Conservation (phyloP, 2,797 vertebrate species). For the Silurus aristotelis region DNA sequence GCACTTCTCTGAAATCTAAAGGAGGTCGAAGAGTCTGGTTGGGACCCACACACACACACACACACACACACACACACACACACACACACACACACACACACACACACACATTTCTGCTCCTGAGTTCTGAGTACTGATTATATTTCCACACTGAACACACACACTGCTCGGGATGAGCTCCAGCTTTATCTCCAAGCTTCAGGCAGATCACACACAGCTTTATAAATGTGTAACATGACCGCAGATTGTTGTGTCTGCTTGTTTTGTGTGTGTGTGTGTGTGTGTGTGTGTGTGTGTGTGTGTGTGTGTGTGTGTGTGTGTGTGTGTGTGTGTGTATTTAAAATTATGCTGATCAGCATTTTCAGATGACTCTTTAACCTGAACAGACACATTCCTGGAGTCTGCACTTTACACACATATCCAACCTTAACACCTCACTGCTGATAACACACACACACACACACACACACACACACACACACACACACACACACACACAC, state of each 20-base stretch:
- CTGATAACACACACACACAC: neutral
- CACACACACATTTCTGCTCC: constrained; percentile 24
- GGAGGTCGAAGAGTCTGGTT: neutral
- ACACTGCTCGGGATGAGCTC: constrained; percentile 61
- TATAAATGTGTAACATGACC: no score
- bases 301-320: neutral
- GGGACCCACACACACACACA: constrained; percentile 12
- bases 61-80: constrained; percentile 6
- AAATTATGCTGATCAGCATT: neutral
- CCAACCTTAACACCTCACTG: neutral
- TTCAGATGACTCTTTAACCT: neutral
- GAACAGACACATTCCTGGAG: constrained; percentile 3
- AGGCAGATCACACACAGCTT: constrained; percentile 43
- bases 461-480: constrained; percentile 7
- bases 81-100: no score
- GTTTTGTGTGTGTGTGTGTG: neutral
- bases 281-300: constrained; percentile 2
- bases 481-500: neutral
- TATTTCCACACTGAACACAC: constrained; percentile 64
- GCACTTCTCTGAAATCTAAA: constrained; percentile 23
- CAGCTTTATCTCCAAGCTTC: constrained; percentile 52
- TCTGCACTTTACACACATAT: neutral
- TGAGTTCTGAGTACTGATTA: constrained; percentile 64
- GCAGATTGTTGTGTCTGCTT: neutral
- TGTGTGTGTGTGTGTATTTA: neutral